These are phyloP conservation scores for Trinorchestia longiramus DNA, from an alignment of 1,140 invertebrate species.

Conservation along the genomic window DNA sequence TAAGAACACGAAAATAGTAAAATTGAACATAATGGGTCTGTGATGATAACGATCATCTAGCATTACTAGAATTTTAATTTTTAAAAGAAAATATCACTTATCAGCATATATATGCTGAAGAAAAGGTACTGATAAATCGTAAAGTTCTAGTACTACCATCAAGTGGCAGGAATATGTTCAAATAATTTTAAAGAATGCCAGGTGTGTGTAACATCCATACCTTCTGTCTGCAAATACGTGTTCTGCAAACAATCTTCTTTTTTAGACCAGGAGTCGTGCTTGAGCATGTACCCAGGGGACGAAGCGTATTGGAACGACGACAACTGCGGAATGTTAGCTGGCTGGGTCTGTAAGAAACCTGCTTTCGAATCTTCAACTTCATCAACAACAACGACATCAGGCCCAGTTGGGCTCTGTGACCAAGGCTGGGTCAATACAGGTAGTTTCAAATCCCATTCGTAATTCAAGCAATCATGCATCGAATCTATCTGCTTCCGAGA, in stretches of 20 bases:
- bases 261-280: neutral
- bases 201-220: neutral
- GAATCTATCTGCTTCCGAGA: too few relatives aligned
- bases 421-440: constrained; percentile 18
- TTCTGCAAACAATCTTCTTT: neutral
- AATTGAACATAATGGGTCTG: neutral
- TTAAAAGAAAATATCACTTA: too few relatives aligned
- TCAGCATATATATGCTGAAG: too few relatives aligned
- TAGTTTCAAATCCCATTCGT: neutral
- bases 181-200: neutral
- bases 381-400: neutral
- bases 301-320: constrained; percentile 27
- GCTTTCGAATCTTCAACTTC: neutral
- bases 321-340: neutral
- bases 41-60: neutral
- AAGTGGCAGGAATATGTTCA: neutral
- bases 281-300: neutral
- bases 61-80: too few relatives aligned
- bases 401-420: neutral
- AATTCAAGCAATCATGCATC: neutral
- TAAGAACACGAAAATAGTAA: neutral
- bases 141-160: neutral
- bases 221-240: neutral
- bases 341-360: constrained; percentile 2
- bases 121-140: neutral